Percentiles rank a stretch among this genome's conserved stretches.
Conservation (phyloP, 2,113 vertebrate genomes). For the Nothobranchius kuhntae region DNA sequence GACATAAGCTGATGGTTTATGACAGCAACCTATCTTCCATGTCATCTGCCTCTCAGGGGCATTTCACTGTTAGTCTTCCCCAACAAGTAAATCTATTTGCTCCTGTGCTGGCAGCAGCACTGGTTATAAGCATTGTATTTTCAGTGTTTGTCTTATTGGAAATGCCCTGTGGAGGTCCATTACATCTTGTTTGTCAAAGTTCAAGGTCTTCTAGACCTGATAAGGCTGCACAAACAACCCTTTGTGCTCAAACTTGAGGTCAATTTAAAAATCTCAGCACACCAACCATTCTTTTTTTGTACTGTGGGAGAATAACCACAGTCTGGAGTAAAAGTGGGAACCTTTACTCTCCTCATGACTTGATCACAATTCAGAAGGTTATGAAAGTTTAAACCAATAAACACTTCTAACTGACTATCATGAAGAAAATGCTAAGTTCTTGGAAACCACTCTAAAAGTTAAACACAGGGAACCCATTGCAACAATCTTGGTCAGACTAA, state of each 20-base stretch:
- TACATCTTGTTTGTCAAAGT: neutral
- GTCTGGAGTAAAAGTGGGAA: too few species aligned
- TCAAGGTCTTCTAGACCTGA: constrained; percentile 1
- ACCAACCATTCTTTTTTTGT: neutral
- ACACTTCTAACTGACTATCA: too few species aligned
- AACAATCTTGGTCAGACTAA: too few species aligned
- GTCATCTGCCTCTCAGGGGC: too few species aligned
- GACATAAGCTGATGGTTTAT: too few species aligned
- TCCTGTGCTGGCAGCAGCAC: neutral
- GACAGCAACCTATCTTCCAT: too few species aligned
- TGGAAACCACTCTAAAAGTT: too few species aligned
- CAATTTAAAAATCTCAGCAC: neutral
- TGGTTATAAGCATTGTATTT: neutral
- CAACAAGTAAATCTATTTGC: neutral
- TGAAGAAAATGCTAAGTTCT: too few species aligned
- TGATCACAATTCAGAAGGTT: too few species aligned
- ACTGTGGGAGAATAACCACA: neutral
- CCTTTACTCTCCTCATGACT: too few species aligned
- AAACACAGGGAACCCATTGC: too few species aligned
- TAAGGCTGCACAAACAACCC: constrained; percentile 4
- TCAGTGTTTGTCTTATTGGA: neutral
- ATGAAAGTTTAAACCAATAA: too few species aligned
- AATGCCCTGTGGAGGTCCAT: neutral
- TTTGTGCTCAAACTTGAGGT: neutral
- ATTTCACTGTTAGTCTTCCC: neutral